Evolutionary conservation across 2,797 vertebrate genomes (phyloP).

Genomic region (Rhincodon typus): DNA sequence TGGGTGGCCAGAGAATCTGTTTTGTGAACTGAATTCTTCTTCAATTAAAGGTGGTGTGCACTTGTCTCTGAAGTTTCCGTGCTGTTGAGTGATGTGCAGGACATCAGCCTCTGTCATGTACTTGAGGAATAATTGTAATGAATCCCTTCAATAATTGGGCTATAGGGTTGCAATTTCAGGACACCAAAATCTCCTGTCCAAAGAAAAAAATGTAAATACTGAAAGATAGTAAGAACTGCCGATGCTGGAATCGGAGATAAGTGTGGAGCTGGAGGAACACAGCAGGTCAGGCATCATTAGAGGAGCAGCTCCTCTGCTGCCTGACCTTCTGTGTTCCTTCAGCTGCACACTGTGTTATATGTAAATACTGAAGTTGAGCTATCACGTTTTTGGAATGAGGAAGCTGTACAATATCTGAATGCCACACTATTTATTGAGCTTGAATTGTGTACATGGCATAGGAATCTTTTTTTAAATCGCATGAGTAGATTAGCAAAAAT

Average conservation of each 20-base stretch:
- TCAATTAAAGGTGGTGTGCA: background rate
- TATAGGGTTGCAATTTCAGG: background rate
- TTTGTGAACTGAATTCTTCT: conserved; percentile 21
- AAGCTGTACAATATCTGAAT: background rate
- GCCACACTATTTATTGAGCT: background rate
- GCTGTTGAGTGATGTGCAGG: background rate
- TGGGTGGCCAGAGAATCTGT: background rate
- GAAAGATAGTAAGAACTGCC: background rate
- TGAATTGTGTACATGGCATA: background rate
- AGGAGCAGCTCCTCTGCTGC: no score
- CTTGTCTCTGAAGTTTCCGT: conserved; percentile 5
- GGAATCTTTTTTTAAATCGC: background rate
- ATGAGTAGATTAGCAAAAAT: background rate
- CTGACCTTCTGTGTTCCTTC: no score
- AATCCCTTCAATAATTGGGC: background rate
- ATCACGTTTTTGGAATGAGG: background rate
- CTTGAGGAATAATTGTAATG: background rate
- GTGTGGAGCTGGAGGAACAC: no score
- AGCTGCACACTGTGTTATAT: no score
- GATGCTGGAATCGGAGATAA: no score
- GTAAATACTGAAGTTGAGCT: background rate
- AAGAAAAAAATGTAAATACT: background rate
- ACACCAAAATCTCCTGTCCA: background rate
- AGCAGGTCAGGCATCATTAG: no score
- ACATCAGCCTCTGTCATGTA: background rate